Evolutionary conservation across 2,888 invertebrate genomes (phyloP), one percentile per base, ranked within the genome.

Genomic region (Azorinus chamasolen): DNA sequence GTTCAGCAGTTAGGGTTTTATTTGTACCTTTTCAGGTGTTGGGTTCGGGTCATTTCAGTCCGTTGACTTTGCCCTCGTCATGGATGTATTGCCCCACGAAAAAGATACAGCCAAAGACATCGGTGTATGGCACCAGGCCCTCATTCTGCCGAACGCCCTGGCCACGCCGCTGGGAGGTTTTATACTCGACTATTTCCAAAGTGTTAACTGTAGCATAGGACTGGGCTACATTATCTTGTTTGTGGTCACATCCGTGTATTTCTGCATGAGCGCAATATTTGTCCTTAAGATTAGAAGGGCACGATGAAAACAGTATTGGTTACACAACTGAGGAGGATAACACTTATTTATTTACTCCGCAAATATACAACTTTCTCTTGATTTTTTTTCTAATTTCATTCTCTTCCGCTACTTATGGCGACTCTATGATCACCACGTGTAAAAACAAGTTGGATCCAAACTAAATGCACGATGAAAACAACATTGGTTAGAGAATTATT

Each of bases 61-160:
- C 1, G 92, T 92, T 6, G 92, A 92, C 74, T 92, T 92, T 71
- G 92, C 92, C 37, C 80, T 92, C 45, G 90, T 92, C 16, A 91
- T 92, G 92, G 92, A 92, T 64, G 90, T 92, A 5, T 82, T 92
- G 39, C 91, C 91, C 10, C 87, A 89, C 20, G 91, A 91, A 37
- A 86, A 83, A 68, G 90, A 91, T 63, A 91, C 90, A 66, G 92
- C 91, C 51, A 91, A 91, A 70, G 91, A 92, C 78, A 88, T 92
- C 24, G 92, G 92, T 2, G 91, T 92, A 12, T 92, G 92, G 92
- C 91, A 92, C 54, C 91, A 91, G 83, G 90, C 92, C 2, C 83
- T 92, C 22, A 86, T 92, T n/a, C 79, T 92, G 63, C 92, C 92
- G 20, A 92, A 92, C 68, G 92, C 91, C 1, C 69, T 92, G 37